These are phyloP conservation scores for Halisarca cf. caerulea DNA, from an alignment of 37 sponge, comb jelly and placozoan species.

Conservation along the genomic window DNA sequence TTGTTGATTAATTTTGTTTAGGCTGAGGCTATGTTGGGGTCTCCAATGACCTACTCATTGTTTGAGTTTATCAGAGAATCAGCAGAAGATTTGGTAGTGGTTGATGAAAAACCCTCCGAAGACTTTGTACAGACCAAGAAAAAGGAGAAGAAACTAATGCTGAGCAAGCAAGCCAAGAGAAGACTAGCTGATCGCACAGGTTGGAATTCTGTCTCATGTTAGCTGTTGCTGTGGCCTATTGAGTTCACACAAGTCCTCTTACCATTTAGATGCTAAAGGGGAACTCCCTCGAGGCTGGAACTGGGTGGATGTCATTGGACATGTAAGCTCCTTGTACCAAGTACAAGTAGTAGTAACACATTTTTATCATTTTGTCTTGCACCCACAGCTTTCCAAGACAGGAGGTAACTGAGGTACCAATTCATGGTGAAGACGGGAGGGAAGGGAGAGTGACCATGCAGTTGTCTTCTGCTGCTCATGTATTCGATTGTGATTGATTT, in stretches of 20 bases:
- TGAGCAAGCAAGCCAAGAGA: constrained; percentile 82
- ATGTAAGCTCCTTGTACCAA: constrained; percentile 51
- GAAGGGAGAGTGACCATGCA: not conserved
- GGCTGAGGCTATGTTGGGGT: constrained; percentile 63
- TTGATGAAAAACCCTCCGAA: not conserved
- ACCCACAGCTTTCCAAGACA: constrained; percentile 13
- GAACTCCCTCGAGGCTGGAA: constrained; percentile 87
- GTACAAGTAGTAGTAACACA: no score
- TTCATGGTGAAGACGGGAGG: no score
- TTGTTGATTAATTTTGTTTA: constrained; percentile 6
- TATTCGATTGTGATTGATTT: no score
- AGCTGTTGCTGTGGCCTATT: not conserved
- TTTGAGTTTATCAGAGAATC: constrained; percentile 79
- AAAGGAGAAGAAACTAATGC: constrained; percentile 63
- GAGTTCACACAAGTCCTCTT: no score
- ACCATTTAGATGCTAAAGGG: constrained; percentile 63
- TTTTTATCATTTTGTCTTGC: no score
- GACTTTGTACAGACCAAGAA: not conserved
- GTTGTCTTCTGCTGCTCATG: no score
- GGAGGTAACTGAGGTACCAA: no score
- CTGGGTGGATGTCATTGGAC: constrained; percentile 88
- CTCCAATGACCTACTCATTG: constrained; percentile 82
- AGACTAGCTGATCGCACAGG: constrained; percentile 70
- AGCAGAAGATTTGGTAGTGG: constrained; percentile 58
- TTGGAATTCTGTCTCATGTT: no score